Evolutionary conservation across 2,888 invertebrate species (phyloP).

Genomic region (Lithophane leautieri): DNA sequence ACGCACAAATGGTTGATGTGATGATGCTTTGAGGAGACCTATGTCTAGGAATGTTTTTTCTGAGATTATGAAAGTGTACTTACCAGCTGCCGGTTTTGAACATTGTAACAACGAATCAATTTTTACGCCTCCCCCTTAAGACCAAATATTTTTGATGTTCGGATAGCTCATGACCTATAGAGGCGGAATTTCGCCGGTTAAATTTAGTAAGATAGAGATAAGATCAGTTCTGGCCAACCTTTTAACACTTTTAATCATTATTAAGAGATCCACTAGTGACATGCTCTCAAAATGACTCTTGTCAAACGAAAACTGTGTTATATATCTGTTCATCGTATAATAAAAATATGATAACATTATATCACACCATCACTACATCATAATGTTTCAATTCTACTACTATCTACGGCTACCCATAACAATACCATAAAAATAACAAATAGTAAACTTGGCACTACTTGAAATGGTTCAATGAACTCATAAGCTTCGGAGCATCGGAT

Average conservation of each 20-base stretch:
- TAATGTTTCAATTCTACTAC: slow-evolving; percentile 6
- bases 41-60: not conserved
- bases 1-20: not conserved
- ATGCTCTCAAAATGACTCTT: not conserved
- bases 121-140: too few species aligned
- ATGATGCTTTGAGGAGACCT: not conserved
- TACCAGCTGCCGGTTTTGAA: not conserved
- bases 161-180: too few species aligned
- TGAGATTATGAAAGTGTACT: not conserved
- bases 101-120: too few species aligned
- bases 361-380: slow-evolving; percentile 17
- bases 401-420: slow-evolving; percentile 21
- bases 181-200: too few species aligned
- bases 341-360: slow-evolving; percentile 13
- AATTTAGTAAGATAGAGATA: not conserved
- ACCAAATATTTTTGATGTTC: too few species aligned
- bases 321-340: not conserved
- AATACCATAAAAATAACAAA: slow-evolving; percentile 57
- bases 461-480: slow-evolving; percentile 66
- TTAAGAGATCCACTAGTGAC: not conserved
- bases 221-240: too few species aligned
- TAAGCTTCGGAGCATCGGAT: slow-evolving; percentile 55
- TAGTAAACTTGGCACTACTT: slow-evolving; percentile 69
- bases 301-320: too few species aligned
- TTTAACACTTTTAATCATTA: too few species aligned